Base-by-base conservation (phyloP, 2,888 invertebrate genomes). In the Xestia c-nigrum region DNA sequence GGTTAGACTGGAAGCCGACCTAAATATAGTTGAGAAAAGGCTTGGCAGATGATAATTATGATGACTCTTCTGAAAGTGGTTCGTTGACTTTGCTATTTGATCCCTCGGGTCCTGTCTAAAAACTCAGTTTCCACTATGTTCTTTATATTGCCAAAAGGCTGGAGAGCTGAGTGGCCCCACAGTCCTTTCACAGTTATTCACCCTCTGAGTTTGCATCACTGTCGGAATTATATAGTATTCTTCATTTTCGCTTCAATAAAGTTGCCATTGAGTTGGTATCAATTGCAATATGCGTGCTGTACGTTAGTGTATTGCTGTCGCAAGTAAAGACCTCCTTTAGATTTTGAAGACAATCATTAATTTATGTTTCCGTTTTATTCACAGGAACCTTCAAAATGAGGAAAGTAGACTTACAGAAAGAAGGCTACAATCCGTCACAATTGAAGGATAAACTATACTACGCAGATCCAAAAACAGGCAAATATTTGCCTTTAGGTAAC, bases 311-410 rank as follows among this genome's bases (percentile, higher is more conserved):
- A 12, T n/a, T n/a, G 7, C 31, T 31, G 16, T 9, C 31, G 3
- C 31, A 59, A 10, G 55, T 55, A 55, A 24, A 57, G 19, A 10
- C 19, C 61, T 9, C 1, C 61, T 61, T 0, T 31, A 52, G 12
- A 7, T 31, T 16, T 24, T 24, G 16, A 5, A 31, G 16, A n/a
- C n/a, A 52, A 19, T 40, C 1, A 52, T 69, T 72, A 14, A 50
- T 74, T 57, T 67, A 59, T 43, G 0, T 40, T 68, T 3, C 7
- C 2, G 72, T 74, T 83, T 81, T 80, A 67, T 81, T 95, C 97
- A 64, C 95, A 99, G 99, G 99, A 77, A 99, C 99, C 10, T 99
- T 98, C 94, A 99, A 99, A 96, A 95, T 99, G 93, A 98, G 98
- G 94, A 99, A 99, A 95, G 98, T 98, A 16, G 99, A 99, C 93